These are phyloP conservation scores for Eupristina koningsbergeri DNA, from an alignment of 1,140 invertebrate species.

Conservation along the genomic window DNA sequence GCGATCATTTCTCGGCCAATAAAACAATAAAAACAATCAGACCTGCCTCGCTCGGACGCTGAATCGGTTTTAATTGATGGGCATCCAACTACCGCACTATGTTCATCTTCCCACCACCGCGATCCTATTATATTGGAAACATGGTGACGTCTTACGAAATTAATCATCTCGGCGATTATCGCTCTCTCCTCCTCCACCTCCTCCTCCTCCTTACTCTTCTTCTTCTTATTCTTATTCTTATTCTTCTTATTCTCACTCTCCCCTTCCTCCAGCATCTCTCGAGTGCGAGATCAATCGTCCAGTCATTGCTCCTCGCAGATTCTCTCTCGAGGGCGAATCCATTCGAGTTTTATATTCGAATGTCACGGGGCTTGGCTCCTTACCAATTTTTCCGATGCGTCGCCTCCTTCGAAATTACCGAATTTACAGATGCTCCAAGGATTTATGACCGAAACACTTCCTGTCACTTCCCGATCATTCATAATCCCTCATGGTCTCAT, in stretches of 20 bases:
- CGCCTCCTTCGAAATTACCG: not conserved
- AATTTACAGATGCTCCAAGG: not conserved
- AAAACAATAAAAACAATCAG: conserved; percentile 34
- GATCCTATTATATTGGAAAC: not conserved
- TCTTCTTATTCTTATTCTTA: too few species aligned
- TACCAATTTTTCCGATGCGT: too few species aligned
- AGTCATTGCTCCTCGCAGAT: not conserved
- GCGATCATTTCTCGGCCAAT: not conserved
- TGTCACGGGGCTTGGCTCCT: not conserved
- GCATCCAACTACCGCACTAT: not conserved
- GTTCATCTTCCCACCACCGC: too few species aligned
- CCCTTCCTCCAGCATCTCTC: not conserved
- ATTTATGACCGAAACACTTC: too few species aligned
- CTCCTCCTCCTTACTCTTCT: not conserved
- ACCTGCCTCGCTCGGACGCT: not conserved
- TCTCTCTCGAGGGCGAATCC: not conserved
- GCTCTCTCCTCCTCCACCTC: not conserved
- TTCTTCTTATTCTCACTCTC: not conserved
- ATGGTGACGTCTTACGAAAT: not conserved
- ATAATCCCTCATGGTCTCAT: not conserved
- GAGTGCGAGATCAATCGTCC: not conserved
- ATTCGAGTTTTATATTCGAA: not conserved
- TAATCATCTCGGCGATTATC: not conserved
- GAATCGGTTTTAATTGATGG: conserved; percentile 21
- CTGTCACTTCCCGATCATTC: too few species aligned